Percentiles rank a stretch among this genome's conserved stretches.
phyloP scores from a whole-genome alignment of 2,888 invertebrate genomes.

The Orthosia incerta region DNA sequence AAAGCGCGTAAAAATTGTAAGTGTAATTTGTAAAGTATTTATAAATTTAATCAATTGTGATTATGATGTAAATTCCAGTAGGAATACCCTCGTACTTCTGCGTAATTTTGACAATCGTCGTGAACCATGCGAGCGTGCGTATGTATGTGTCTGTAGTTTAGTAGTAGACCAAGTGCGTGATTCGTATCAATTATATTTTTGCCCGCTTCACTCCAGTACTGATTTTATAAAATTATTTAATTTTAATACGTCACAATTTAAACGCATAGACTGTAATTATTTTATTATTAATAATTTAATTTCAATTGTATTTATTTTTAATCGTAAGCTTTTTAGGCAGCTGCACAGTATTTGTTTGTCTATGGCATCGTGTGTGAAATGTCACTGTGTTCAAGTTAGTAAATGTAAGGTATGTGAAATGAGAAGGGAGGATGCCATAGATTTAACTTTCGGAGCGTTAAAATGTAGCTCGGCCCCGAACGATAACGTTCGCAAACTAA shows the following conservation, averaged over 20 bases:
- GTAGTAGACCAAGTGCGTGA: constrained; percentile 77
- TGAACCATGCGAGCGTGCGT: constrained; percentile 66
- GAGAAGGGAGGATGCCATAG: constrained; percentile 31
- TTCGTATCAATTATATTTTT: constrained; percentile 71
- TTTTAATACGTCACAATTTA: constrained; percentile 72
- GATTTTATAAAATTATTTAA: constrained; percentile 75
- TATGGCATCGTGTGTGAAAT: constrained; percentile 54
- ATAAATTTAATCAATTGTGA: constrained; percentile 51
- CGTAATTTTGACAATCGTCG: constrained; percentile 52
- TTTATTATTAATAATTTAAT: constrained; percentile 72
- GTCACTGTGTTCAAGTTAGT: constrained; percentile 63
- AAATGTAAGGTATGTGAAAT: constrained; percentile 53
- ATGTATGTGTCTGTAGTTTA: constrained; percentile 66
- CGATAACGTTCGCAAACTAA: constrained; percentile 50
- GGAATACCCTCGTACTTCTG: constrained; percentile 28
- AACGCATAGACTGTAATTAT: constrained; percentile 73
- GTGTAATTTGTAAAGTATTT: constrained; percentile 37
- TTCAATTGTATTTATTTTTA: constrained; percentile 70
- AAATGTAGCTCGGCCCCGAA: constrained; percentile 58
- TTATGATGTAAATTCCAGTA: constrained; percentile 14
- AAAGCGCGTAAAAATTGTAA: constrained; percentile 3
- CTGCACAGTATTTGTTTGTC: constrained; percentile 78
- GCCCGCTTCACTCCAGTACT: constrained; percentile 85
- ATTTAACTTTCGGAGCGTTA: constrained; percentile 51
- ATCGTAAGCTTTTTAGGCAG: constrained; percentile 75